Evolutionary conservation across 2,888 invertebrate species (phyloP).

Genomic region (Drosophila affinis): DNA sequence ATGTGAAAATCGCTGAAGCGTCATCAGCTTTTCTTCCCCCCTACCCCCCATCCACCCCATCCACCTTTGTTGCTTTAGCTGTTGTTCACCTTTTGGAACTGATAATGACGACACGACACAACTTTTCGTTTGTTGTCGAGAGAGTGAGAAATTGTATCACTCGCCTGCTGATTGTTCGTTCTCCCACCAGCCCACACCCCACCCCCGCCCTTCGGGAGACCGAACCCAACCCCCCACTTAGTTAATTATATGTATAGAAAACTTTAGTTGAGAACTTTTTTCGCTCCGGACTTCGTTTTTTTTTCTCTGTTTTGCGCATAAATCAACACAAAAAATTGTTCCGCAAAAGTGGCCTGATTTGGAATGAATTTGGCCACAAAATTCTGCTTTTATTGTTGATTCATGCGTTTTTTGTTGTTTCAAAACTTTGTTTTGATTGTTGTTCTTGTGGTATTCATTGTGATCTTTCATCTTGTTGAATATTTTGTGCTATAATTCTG

Average conservation of each 20-base stretch:
- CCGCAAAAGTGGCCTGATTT: conserved; percentile 28
- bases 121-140: conserved; percentile 15
- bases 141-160: conserved; percentile 43
- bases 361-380: background rate
- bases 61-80: conserved; percentile 44
- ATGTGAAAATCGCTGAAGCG: conserved; percentile 78
- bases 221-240: conserved; percentile 26
- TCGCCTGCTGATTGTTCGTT: conserved; percentile 31
- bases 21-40: conserved; percentile 62
- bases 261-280: conserved; percentile 24
- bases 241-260: conserved; percentile 36
- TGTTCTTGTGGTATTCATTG: too few relatives aligned
- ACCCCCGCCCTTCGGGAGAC: background rate
- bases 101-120: conserved; percentile 51
- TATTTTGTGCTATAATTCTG: too few relatives aligned
- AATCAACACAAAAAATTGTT: conserved; percentile 10
- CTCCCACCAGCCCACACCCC: background rate
- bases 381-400: background rate
- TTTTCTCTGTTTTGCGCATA: background rate
- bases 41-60: too few relatives aligned
- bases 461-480: too few relatives aligned
- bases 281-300: background rate
- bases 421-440: background rate
- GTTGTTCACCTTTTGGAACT: conserved; percentile 31
- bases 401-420: background rate